These are phyloP conservation scores for Thalassaphorura encarpata DNA, from an alignment of 1,140 invertebrate genomes.

Conservation along the genomic window DNA sequence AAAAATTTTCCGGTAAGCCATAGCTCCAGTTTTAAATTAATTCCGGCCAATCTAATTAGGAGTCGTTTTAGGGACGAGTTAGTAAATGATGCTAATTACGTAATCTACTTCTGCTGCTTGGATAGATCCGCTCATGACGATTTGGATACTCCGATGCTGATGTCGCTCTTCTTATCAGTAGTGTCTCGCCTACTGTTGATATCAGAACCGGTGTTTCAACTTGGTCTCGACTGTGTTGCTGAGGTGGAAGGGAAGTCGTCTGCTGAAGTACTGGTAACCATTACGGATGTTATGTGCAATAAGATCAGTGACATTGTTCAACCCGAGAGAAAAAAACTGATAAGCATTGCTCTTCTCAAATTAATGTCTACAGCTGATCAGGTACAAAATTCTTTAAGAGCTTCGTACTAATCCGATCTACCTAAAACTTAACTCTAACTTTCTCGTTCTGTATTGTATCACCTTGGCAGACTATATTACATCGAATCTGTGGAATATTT, in stretches of 20 bases:
- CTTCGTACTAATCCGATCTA: not conserved
- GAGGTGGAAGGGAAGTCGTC: conserved; percentile 34
- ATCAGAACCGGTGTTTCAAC: conserved; percentile 58
- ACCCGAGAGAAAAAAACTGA: conserved; percentile 66
- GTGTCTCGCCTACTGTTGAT: conserved; percentile 64
- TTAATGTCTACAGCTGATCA: conserved; percentile 51
- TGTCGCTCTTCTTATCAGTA: conserved; percentile 65
- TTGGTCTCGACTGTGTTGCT: conserved; percentile 38
- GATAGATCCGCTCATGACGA: conserved; percentile 48
- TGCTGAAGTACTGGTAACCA: conserved; percentile 50
- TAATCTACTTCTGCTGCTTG: conserved; percentile 11
- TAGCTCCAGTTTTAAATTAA: no score
- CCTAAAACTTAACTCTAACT: not conserved
- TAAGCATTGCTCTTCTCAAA: conserved; percentile 68
- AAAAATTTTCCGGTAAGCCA: conserved; percentile 28
- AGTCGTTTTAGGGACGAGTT: no score
- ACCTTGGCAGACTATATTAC: conserved; percentile 51
- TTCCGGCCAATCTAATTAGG: no score
- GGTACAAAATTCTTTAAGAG: conserved; percentile 6
- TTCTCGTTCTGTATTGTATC: conserved; percentile 1
- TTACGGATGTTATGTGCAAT: conserved; percentile 67
- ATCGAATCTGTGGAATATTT: conserved; percentile 63
- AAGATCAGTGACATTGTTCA: conserved; percentile 67
- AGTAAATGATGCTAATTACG: conserved; percentile 12
- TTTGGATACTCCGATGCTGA: conserved; percentile 58